These are phyloP conservation scores for Ivindomyrus marchei DNA, from an alignment of 2,113 vertebrate species.

Conservation along the genomic window DNA sequence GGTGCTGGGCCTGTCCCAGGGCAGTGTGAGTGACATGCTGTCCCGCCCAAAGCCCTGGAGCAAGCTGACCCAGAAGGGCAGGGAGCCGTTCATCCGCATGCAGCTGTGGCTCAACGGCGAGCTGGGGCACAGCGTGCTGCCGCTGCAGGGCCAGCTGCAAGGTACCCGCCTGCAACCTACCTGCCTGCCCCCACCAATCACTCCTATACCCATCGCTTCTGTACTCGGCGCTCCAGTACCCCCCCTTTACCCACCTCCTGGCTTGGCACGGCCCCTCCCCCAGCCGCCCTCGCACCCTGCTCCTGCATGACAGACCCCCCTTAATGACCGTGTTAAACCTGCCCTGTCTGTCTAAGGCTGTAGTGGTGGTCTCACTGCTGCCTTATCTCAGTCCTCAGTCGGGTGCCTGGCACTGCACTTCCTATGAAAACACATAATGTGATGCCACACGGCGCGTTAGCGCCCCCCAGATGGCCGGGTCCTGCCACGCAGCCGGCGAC, in stretches of 20 bases:
- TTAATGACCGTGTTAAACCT: background rate
- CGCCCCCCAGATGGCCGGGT: background rate
- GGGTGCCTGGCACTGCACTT: background rate
- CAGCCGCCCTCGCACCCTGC: background rate
- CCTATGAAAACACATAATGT: background rate
- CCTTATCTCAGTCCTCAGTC: background rate
- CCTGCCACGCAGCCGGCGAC: background rate
- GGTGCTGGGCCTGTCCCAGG: slow-evolving; percentile 85
- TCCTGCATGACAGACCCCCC: background rate
- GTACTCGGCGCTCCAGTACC: too few relatives aligned
- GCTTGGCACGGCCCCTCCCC: background rate
- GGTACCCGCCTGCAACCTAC: slow-evolving; percentile 37
- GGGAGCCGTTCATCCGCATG: slow-evolving; percentile 89
- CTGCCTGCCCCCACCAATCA: too few relatives aligned
- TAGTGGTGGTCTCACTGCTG: background rate
- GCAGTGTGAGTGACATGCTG: slow-evolving; percentile 88
- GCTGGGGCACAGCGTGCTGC: slow-evolving; percentile 75
- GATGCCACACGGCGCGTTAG: background rate
- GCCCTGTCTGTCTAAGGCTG: background rate
- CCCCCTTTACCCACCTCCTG: background rate
- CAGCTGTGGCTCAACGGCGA: slow-evolving; percentile 87
- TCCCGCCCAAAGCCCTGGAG: slow-evolving; percentile 89
- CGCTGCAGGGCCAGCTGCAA: slow-evolving; percentile 69
- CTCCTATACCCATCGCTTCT: too few relatives aligned
- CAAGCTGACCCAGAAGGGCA: slow-evolving; percentile 87